phyloP scores from a whole-genome alignment of 2,888 invertebrate genomes.

The Dasysyrphus albostriatus region DNA sequence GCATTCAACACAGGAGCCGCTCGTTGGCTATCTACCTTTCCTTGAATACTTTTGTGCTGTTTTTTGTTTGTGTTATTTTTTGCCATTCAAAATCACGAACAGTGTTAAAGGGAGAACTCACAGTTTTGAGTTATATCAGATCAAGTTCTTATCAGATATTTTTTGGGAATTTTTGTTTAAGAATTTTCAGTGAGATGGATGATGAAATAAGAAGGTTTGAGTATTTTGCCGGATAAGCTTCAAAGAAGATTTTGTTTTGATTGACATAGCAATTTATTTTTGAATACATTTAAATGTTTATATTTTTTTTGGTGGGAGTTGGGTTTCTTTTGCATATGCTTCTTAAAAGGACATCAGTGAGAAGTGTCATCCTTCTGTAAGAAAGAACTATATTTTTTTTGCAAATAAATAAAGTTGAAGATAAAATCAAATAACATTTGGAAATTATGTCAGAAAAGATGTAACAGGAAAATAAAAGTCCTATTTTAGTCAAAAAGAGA shows the following conservation, averaged over 20 bases:
- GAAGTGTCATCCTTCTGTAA: neutral
- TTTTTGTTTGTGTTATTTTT: neutral
- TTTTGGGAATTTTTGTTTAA: neutral
- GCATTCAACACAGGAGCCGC: slow-evolving; percentile 22
- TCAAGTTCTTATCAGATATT: neutral
- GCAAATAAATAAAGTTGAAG: neutral
- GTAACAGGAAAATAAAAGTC: too few species aligned
- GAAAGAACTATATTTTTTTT: neutral
- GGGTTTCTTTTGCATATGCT: neutral
- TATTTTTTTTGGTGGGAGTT: slow-evolving; percentile 2
- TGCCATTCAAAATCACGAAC: neutral
- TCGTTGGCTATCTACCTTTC: slow-evolving; percentile 22
- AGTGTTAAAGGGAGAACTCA: slow-evolving; percentile 23
- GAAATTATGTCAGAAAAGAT: neutral
- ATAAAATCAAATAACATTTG: neutral
- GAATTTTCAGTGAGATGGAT: neutral
- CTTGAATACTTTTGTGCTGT: slow-evolving; percentile 4
- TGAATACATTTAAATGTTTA: slow-evolving; percentile 52
- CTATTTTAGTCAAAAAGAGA: too few species aligned
- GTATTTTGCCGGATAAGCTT: neutral
- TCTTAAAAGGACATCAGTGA: slow-evolving; percentile 10
- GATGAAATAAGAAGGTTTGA: slow-evolving; percentile 14
- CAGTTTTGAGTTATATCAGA: neutral
- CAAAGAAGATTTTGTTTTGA: slow-evolving; percentile 35
- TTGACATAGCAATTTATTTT: slow-evolving; percentile 68